These are phyloP conservation scores for Poecilia gillii DNA, from an alignment of 2,797 vertebrate species.

Conservation along the genomic window DNA sequence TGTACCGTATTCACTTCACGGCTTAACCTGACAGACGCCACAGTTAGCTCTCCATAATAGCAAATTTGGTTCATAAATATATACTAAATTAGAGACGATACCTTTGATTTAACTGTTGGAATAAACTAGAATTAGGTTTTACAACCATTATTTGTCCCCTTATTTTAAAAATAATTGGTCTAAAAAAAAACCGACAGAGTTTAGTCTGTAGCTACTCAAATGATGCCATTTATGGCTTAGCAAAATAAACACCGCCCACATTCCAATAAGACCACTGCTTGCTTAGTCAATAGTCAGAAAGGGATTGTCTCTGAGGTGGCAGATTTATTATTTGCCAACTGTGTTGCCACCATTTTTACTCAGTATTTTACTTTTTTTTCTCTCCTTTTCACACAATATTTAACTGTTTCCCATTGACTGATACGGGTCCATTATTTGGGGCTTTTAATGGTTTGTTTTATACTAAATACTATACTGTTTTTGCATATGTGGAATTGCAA, in stretches of 20 bases:
- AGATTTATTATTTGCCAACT: background rate
- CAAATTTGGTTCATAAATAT: background rate
- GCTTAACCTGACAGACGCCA: background rate
- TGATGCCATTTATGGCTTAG: background rate
- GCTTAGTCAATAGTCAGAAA: constrained; percentile 15
- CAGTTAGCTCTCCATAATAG: background rate
- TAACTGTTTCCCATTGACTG: background rate
- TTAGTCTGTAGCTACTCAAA: background rate
- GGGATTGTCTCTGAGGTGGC: background rate
- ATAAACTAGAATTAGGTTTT: background rate
- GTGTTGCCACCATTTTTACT: background rate
- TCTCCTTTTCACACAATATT: background rate
- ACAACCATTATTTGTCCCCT: background rate
- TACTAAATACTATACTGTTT: background rate
- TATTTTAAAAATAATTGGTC: background rate
- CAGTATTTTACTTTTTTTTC: background rate
- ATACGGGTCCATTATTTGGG: background rate
- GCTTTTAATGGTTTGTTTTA: background rate
- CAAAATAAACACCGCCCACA: constrained; percentile 22
- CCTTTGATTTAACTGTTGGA: background rate
- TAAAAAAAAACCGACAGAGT: constrained; percentile 8
- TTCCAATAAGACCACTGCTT: constrained; percentile 17
- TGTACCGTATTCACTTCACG: no score
- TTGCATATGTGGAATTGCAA: background rate
- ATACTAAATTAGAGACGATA: background rate